Percentiles rank a stretch among this genome's conserved stretches.
Conservation (phyloP, 2,113 vertebrate genomes). For the Suncus etruscus region DNA sequence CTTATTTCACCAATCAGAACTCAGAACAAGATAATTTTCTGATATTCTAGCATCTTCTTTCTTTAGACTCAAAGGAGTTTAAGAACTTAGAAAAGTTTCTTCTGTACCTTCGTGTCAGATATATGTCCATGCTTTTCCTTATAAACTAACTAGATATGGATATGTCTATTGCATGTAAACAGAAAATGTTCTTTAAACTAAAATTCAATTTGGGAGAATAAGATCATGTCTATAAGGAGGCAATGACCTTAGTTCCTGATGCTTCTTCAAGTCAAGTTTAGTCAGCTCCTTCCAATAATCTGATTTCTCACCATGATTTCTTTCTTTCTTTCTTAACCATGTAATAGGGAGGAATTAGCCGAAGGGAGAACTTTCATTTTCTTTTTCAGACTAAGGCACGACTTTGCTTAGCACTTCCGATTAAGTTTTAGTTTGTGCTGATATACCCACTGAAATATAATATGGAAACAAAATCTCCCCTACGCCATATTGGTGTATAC, state of each 20-base stretch:
- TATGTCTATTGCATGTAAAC: background rate
- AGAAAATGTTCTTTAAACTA: background rate
- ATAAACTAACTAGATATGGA: background rate
- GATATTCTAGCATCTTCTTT: background rate
- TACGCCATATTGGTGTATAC: background rate
- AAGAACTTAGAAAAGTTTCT: constrained; percentile 2
- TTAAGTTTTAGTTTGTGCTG: background rate
- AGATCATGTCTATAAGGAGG: background rate
- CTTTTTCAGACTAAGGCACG: background rate
- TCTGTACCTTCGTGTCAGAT: background rate
- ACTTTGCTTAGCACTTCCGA: background rate
- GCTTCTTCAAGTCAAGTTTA: background rate
- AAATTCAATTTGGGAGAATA: background rate
- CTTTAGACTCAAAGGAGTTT: constrained; percentile 11
- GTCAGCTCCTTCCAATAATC: background rate
- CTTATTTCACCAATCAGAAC: constrained; percentile 60
- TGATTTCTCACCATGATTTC: background rate
- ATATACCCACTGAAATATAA: background rate
- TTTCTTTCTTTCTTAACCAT: background rate
- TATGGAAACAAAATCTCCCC: background rate
- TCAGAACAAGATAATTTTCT: background rate
- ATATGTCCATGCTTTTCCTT: constrained; percentile 34
- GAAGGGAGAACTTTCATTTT: background rate
- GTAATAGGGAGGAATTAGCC: background rate
- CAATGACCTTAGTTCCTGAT: background rate